phyloP scores from a whole-genome alignment of 2,797 vertebrate genomes.

The Artibeus lituratus region DNA sequence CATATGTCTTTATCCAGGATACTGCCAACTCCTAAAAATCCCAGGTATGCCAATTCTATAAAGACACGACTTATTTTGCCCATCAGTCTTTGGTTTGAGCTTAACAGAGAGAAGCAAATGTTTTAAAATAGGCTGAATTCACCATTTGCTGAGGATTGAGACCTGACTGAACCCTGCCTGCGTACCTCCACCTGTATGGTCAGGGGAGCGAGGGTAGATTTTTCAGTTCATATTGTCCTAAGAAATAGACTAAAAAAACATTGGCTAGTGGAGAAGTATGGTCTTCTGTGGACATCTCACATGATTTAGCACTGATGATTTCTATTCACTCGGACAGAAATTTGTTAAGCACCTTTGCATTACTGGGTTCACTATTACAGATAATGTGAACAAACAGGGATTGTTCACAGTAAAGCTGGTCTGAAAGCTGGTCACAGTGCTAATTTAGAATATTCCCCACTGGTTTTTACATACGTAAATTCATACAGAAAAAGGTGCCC shows the following conservation, averaged over 20 bases:
- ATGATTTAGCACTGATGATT: background rate
- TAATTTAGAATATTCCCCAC: background rate
- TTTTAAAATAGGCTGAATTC: background rate
- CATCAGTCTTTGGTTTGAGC: background rate
- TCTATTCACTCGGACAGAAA: background rate
- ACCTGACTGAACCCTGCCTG: background rate
- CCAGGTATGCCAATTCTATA: background rate
- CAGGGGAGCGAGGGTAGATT: background rate
- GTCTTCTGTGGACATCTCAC: background rate
- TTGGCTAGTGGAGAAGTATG: background rate
- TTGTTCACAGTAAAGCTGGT: too few species aligned
- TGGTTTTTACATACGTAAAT: background rate
- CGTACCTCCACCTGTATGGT: background rate
- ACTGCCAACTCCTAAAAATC: background rate
- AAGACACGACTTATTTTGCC: background rate
- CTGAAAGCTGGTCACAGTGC: background rate
- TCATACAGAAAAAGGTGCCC: background rate
- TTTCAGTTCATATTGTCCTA: background rate
- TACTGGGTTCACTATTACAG: background rate
- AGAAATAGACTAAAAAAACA: background rate
- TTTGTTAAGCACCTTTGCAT: background rate
- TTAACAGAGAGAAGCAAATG: background rate
- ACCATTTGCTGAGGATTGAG: background rate
- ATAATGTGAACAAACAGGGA: background rate
- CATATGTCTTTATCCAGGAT: background rate